Evolutionary conservation across 2,797 vertebrate species (phyloP), one percentile per base, ranked within the genome.

Genomic region (Prunella strophiata): DNA sequence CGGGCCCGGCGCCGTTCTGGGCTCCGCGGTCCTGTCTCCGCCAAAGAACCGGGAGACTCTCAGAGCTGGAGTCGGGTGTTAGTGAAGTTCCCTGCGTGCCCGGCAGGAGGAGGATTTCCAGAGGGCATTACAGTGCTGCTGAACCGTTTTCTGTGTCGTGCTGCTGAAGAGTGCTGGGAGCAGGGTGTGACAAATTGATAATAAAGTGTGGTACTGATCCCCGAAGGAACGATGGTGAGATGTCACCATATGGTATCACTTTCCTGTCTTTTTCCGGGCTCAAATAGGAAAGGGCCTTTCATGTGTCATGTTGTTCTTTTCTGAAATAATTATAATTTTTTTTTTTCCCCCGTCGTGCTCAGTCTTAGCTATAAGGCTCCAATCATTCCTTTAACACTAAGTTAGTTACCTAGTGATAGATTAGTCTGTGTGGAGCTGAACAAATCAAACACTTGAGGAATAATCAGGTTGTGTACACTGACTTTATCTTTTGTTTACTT

Each of bases 311-410:
- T 27, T 54, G 23, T 59, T 19, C 15, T 11, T 34, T 74, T 43
- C 27, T 38, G 27, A 19, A 54, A 34, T 5, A 4, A 18, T 21
- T 72, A 0, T 36, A 1, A 1, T 1, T 32, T 32, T 13, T 36
- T 13, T 61, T 23, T 59, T n/a, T 30, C 42, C 34, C 16, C 1
- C 0, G 7, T 47, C 2, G 0, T 42, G 36, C 48, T 81, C 9
- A 32, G 7, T 3, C 52, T 52, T 88, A 36, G 9, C 40, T 77
- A 0, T 20, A 55, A 48, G 23, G 6, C 45, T 93, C 83, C 57
- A 51, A 34, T 16, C 10, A 7, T 51, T n/a, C 10, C 30, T 87
- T 76, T 57, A 61, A 22, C 20, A 12, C 36, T 32, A 38, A 10
- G 14, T 21, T 58, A 38, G 38, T 91, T 94, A 68, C 88, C 47